A percentile compares a stretch with the other conserved stretches of the same genome.
phyloP scores from a whole-genome alignment of 2,888 invertebrate species.

The Parthenolecanium corni region DNA sequence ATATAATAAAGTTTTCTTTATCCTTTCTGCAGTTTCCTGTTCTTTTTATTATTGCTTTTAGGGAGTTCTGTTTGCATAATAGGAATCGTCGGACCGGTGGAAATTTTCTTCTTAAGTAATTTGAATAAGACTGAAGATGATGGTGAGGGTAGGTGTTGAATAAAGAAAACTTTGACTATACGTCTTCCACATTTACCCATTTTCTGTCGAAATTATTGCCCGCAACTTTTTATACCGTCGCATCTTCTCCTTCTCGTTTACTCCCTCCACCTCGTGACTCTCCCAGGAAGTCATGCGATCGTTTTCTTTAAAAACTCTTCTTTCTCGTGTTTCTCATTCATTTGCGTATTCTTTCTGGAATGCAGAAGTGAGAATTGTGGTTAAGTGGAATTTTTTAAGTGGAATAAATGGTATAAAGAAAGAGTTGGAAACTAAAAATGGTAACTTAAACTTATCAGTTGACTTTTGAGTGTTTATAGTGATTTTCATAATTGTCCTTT shows the following conservation, averaged over 20 bases:
- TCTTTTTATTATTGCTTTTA: constrained; percentile 12
- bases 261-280: background rate
- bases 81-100: constrained; percentile 13
- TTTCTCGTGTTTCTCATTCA: background rate
- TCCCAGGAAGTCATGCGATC: too few relatives aligned
- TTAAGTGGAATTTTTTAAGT: too few relatives aligned
- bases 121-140: constrained; percentile 9
- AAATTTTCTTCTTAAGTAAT: constrained; percentile 18
- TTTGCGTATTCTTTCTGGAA: too few relatives aligned
- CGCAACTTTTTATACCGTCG: background rate
- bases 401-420: too few relatives aligned
- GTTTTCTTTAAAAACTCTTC: constrained; percentile 1
- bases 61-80: constrained; percentile 17
- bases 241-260: background rate
- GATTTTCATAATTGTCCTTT: too few relatives aligned
- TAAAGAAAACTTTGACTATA: too few relatives aligned
- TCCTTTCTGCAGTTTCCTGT: too few relatives aligned
- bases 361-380: too few relatives aligned
- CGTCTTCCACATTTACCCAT: background rate
- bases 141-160: background rate
- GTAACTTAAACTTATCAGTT: too few relatives aligned
- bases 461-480: too few relatives aligned
- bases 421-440: too few relatives aligned
- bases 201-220: constrained; percentile 13
- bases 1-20: constrained; percentile 13